phyloP scores from a whole-genome alignment of 2,113 vertebrate genomes.

The Coreoperca whiteheadi region DNA sequence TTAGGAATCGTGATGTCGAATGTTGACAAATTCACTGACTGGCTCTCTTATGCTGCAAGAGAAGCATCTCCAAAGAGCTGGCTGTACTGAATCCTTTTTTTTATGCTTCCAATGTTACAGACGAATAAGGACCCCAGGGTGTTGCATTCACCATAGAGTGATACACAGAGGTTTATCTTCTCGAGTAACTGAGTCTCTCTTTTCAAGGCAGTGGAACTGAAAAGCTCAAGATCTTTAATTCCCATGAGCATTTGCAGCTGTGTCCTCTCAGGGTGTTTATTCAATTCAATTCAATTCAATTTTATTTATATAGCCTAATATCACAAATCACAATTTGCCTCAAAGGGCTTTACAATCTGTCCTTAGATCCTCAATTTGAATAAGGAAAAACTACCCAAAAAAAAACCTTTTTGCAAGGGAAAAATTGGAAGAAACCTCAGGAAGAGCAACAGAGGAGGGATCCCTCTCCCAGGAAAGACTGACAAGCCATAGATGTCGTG shows the following conservation, averaged over 20 bases:
- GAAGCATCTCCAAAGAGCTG: neutral
- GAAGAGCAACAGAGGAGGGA: too few species aligned
- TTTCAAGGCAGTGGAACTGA: neutral
- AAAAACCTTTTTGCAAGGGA: too few species aligned
- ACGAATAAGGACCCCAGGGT: neutral
- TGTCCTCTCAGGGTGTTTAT: conserved; percentile 25
- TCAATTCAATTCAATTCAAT: too few species aligned
- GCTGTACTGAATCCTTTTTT: neutral
- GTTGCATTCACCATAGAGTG: neutral
- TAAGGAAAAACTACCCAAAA: too few species aligned
- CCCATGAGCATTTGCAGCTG: conserved; percentile 39
- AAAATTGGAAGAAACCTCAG: too few species aligned
- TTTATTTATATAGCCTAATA: too few species aligned
- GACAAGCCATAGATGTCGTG: too few species aligned
- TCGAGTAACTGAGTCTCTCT: neutral
- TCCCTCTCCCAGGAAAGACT: too few species aligned
- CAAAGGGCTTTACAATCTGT: too few species aligned
- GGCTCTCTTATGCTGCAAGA: neutral
- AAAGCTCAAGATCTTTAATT: conserved; percentile 19
- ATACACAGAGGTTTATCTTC: neutral
- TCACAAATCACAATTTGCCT: too few species aligned
- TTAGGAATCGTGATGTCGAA: neutral
- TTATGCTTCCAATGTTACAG: neutral
- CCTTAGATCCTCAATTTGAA: too few species aligned
- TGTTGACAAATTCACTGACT: neutral